phyloP scores from a whole-genome alignment of 1,140 invertebrate species.

The Doryteuthis pealeii region DNA sequence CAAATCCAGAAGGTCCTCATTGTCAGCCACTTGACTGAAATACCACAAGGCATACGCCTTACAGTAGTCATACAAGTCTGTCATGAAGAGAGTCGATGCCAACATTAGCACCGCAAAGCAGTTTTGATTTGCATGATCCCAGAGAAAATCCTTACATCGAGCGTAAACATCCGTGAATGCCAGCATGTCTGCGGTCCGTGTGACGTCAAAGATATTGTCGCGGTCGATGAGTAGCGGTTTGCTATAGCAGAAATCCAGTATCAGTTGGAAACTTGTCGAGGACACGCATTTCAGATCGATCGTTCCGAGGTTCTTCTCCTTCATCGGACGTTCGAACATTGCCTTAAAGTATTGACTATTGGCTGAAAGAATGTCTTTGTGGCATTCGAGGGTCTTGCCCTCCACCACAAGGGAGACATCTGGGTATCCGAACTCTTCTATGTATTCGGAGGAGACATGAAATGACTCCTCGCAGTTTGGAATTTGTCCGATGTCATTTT shows the following conservation, averaged over 20 bases:
- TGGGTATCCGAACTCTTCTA: neutral
- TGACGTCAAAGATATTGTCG: neutral
- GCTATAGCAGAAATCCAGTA: neutral
- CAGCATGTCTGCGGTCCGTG: neutral
- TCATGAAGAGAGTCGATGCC: neutral
- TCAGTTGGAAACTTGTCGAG: neutral
- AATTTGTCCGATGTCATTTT: too few species aligned
- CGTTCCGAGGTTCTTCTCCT: neutral
- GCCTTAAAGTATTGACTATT: slow-evolving; percentile 2
- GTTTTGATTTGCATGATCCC: neutral
- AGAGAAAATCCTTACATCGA: neutral
- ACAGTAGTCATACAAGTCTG: neutral
- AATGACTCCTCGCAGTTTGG: neutral
- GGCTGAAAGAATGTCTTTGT: neutral
- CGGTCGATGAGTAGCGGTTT: neutral
- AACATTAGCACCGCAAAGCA: neutral
- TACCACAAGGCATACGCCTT: neutral
- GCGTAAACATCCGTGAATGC: neutral
- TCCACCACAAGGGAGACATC: neutral
- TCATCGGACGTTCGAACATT: slow-evolving; percentile 1
- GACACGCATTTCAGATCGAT: neutral
- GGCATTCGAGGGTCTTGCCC: neutral
- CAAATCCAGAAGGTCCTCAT: neutral
- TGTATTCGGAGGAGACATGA: neutral
- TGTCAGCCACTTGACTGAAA: neutral